Conservation (phyloP, 2,888 invertebrate species). For the Hypsopygia costalis region DNA sequence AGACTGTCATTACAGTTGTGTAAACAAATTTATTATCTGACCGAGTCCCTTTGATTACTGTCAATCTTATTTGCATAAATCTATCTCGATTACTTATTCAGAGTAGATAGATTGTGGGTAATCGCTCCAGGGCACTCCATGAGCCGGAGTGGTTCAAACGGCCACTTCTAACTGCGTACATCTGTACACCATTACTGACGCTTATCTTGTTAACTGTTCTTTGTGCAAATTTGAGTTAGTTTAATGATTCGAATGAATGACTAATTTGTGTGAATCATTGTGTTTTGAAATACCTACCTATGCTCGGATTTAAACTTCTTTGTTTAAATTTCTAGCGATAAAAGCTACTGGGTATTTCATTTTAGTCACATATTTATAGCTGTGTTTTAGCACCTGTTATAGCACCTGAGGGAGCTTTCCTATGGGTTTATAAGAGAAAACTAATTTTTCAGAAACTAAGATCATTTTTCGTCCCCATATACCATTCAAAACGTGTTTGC, state of each 20-base stretch:
- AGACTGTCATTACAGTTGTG: slow-evolving; percentile 5
- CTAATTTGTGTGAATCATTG: too few species aligned
- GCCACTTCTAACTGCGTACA: slow-evolving; percentile 13
- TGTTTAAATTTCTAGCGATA: too few species aligned
- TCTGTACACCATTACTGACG: slow-evolving; percentile 18
- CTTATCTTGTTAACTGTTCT: slow-evolving; percentile 1
- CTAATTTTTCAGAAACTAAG: too few species aligned
- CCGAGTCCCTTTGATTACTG: slow-evolving; percentile 20
- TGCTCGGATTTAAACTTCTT: too few species aligned
- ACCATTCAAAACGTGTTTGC: too few species aligned
- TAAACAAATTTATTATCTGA: slow-evolving; percentile 15
- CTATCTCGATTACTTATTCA: slow-evolving; percentile 19
- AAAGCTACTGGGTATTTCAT: too few species aligned
- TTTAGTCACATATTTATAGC: too few species aligned
- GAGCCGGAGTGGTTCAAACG: slow-evolving; percentile 4
- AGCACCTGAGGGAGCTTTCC: too few species aligned
- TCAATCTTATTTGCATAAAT: slow-evolving; percentile 18
- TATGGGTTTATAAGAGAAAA: too few species aligned
- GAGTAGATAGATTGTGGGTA: slow-evolving; percentile 14
- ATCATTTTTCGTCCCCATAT: too few species aligned
- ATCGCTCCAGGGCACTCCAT: slow-evolving; percentile 13
- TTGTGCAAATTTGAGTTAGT: neutral
- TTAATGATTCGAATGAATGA: neutral
- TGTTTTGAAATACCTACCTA: too few species aligned
- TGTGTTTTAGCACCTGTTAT: too few species aligned